Evolutionary conservation across 1,140 invertebrate genomes (phyloP).

Genomic region (Maconellicoccus hirsutus): DNA sequence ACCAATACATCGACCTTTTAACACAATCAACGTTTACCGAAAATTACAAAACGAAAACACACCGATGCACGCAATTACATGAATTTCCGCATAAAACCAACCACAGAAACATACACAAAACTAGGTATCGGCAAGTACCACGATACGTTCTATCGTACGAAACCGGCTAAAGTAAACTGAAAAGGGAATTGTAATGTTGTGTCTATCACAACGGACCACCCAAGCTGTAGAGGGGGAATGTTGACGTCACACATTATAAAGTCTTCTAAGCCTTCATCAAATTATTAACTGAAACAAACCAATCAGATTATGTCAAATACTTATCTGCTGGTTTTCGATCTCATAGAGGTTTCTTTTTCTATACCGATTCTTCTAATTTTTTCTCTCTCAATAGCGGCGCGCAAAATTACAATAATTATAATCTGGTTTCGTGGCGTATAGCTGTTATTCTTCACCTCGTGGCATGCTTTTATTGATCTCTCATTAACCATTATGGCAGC

Average conservation of each 20-base stretch:
- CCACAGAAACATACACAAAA: no score
- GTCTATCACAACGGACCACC: slow-evolving; percentile 16
- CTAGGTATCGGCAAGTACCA: no score
- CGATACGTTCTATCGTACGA: background rate
- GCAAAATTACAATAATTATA: background rate
- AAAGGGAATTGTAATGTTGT: slow-evolving; percentile 22
- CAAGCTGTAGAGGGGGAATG: slow-evolving; percentile 16
- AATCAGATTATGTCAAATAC: slow-evolving; percentile 20
- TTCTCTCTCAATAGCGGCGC: background rate
- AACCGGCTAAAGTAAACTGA: slow-evolving; percentile 20
- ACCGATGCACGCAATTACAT: no score
- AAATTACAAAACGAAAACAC: no score
- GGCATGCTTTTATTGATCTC: no score
- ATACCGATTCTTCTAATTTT: background rate
- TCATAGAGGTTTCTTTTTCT: background rate
- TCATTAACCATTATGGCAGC: no score
- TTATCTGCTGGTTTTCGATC: background rate
- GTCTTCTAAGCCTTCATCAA: slow-evolving; percentile 18
- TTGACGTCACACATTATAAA: slow-evolving; percentile 22
- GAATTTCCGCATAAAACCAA: no score
- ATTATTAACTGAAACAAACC: slow-evolving; percentile 21
- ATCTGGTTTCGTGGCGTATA: background rate
- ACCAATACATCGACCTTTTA: no score
- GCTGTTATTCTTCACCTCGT: background rate
- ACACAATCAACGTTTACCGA: no score